Base-by-base conservation (phyloP, 2,888 invertebrate genomes). In the Chymomyza fuscimana region DNA sequence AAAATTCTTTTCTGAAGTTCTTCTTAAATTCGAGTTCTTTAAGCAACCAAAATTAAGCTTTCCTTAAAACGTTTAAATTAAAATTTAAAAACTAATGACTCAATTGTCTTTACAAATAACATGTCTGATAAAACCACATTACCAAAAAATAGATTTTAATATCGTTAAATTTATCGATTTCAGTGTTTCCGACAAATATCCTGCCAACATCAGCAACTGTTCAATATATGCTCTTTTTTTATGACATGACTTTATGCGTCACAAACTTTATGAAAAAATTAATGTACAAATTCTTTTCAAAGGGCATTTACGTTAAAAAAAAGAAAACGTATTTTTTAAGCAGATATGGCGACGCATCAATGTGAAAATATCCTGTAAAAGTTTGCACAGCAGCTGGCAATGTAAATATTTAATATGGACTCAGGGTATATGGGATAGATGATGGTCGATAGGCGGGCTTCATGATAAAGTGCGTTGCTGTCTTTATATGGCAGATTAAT, bases 401-500 rank as follows among this genome's bases (percentile, higher is more conserved):
- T 56, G 77, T 85, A 81, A 84, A 86, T 85, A 82, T 86, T 86
- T 86, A 82, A 85, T 82, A 79, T 62, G 67, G 52, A 54, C 71
- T 70, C 77, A 74, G 67, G 50, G 65, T 61, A 54, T 16, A n/a
- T 22, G 3, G 36, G 19, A 63, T 50, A 22, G 16, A 50, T 19
- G 63, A 22, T 16, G 19, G 46, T 46, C 40, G 40, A 46, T 46
- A 62, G 62, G 36, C 7, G 40, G 19, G 22, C 25, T 9, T n/a
- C 74, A 74, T 83, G 86, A 83, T 79, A 78, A 85, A 84, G 81
- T 83, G 79, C 73, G 81, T 65, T 70, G 67, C 71, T 77, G 76
- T 71, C 79, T 77, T 79, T 67, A 74, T 80, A 66, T 74, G 78
- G 77, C 84, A 86, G 84, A 86, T 86, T 87, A 86, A 86, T 86